A percentile compares a stretch with the other conserved stretches of the same genome.
phyloP scores from a whole-genome alignment of 92 coral and sea anemone species.

The Siderastrea radians region DNA sequence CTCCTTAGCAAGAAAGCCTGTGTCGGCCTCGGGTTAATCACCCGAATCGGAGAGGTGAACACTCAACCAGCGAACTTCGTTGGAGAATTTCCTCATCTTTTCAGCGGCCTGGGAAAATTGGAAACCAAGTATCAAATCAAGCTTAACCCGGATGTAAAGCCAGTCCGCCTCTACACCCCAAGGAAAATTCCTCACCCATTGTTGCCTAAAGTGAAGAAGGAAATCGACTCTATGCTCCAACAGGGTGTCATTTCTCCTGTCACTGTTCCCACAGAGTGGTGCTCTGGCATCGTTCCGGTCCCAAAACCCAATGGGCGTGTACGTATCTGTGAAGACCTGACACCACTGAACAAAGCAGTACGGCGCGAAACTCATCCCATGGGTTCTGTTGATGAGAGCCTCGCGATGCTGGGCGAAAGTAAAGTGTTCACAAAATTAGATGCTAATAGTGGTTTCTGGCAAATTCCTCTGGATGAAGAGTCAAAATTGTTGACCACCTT shows the following conservation, averaged over 20 bases:
- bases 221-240: slow-evolving; percentile 40
- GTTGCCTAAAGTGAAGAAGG: slow-evolving; percentile 40
- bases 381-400: too few species aligned
- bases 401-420: too few species aligned
- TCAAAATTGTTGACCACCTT: too few species aligned
- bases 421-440: too few species aligned
- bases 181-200: slow-evolving; percentile 49
- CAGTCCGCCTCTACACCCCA: slow-evolving; percentile 35
- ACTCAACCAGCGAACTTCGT: slow-evolving; percentile 4
- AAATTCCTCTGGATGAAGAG: too few species aligned
- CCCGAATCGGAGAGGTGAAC: too few species aligned
- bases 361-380: too few species aligned
- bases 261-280: slow-evolving; percentile 65
- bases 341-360: slow-evolving; percentile 46
- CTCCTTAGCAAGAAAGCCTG: too few species aligned
- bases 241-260: slow-evolving; percentile 62
- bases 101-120: slow-evolving; percentile 45
- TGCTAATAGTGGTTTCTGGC: too few species aligned
- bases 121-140: slow-evolving; percentile 41
- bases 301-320: slow-evolving; percentile 57
- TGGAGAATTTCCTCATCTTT: slow-evolving; percentile 20
- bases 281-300: slow-evolving; percentile 65
- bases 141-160: background rate
- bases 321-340: slow-evolving; percentile 59
- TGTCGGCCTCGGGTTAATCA: too few species aligned